Conservation (phyloP, 2,113 vertebrate species). For the Lepidothrix coronata region DNA sequence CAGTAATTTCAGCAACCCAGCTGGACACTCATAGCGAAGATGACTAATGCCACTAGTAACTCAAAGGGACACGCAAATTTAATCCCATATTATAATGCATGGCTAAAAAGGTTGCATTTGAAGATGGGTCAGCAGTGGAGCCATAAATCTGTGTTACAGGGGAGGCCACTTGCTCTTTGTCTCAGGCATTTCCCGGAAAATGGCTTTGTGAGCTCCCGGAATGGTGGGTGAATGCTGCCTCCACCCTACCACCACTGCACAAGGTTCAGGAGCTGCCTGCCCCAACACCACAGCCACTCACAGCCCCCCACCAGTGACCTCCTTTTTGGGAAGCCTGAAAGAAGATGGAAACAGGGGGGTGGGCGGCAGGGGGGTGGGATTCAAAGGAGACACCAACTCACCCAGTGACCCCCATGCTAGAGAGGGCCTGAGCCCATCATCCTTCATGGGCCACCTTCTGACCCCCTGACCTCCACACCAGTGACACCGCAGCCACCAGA, state of each 20-base stretch:
- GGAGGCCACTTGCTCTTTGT: background rate
- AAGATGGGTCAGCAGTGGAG: constrained; percentile 29
- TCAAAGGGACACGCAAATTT: background rate
- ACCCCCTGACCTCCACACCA: background rate
- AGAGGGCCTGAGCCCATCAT: rapidly evolving
- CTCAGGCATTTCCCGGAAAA: background rate
- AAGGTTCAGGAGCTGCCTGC: background rate
- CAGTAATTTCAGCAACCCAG: background rate
- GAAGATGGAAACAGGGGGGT: background rate
- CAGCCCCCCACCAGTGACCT: background rate
- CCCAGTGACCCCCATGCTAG: rapidly evolving
- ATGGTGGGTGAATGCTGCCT: background rate
- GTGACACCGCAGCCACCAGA: background rate
- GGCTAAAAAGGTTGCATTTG: background rate
- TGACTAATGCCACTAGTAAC: constrained; percentile 14
- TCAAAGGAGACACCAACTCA: background rate
- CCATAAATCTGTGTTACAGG: background rate
- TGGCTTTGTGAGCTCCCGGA: rapidly evolving
- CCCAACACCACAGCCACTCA: rapidly evolving
- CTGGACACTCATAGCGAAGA: background rate
- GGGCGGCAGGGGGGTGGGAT: background rate
- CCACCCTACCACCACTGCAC: rapidly evolving
- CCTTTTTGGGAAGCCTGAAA: background rate
- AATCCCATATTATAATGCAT: background rate
- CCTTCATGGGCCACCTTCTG: background rate